Evolutionary conservation across 2,113 vertebrate species (phyloP).

Genomic region (Eulemur macaco): DNA sequence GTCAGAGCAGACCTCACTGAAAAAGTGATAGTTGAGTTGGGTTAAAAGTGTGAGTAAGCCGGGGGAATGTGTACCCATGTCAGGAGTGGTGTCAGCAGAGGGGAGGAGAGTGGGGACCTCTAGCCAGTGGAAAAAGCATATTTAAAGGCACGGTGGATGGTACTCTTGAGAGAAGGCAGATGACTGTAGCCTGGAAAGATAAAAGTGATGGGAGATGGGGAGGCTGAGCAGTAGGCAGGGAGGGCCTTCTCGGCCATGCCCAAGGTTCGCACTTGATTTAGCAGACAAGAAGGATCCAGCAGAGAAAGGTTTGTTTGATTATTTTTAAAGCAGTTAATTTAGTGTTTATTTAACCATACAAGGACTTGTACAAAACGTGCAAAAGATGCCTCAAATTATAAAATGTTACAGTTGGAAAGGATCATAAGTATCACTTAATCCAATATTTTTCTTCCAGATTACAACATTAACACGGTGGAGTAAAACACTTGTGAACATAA

Average conservation of each 20-base stretch:
- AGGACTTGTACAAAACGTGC: not conserved
- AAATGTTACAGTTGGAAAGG: not conserved
- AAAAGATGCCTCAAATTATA: not conserved
- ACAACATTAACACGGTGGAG: not conserved
- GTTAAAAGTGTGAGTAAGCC: not conserved
- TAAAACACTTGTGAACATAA: not conserved
- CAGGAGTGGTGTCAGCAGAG: not conserved
- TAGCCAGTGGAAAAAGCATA: not conserved
- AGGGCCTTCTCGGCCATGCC: not conserved
- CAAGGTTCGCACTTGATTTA: not conserved
- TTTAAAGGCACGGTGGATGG: fast-evolving
- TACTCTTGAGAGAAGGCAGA: not conserved
- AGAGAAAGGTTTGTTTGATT: not conserved
- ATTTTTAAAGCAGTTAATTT: not conserved
- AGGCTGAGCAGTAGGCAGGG: not conserved
- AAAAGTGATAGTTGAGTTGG: not conserved
- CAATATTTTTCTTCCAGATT: not conserved
- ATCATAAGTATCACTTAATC: not conserved
- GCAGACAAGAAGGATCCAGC: not conserved
- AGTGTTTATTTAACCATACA: not conserved
- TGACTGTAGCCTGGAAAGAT: not conserved
- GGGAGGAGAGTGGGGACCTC: not conserved
- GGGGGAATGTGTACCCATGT: too few relatives aligned
- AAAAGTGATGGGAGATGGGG: not conserved
- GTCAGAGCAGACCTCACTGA: not conserved